Evolutionary conservation across 1,140 invertebrate genomes (phyloP).

Genomic region (Drosophila nigrodunni): DNA sequence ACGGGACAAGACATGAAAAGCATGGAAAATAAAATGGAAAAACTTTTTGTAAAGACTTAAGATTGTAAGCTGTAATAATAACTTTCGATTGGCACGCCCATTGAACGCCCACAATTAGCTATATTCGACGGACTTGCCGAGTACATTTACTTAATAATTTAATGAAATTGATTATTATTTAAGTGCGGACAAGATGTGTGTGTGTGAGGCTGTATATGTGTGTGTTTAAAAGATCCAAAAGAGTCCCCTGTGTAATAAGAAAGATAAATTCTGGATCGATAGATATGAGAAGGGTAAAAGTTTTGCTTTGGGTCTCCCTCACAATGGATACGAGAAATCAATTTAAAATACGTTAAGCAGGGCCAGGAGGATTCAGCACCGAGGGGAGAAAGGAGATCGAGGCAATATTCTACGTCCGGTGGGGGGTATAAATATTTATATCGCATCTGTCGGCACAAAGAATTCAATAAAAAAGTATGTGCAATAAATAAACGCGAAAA

Average conservation of each 20-base stretch:
- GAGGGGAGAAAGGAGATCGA: slow-evolving; percentile 3
- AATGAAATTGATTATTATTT: slow-evolving; percentile 83
- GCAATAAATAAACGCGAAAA: slow-evolving; percentile 73
- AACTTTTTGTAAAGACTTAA: slow-evolving; percentile 60
- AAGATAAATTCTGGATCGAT: slow-evolving; percentile 56
- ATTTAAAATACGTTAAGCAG: slow-evolving; percentile 73
- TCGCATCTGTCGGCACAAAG: slow-evolving; percentile 59
- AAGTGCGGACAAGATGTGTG: slow-evolving; percentile 63
- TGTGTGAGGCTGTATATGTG: slow-evolving; percentile 7
- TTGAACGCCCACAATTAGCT: slow-evolving; percentile 68
- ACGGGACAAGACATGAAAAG: not conserved
- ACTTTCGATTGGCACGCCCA: slow-evolving; percentile 36
- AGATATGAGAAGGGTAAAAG: slow-evolving; percentile 26
- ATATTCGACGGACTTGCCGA: slow-evolving; percentile 14
- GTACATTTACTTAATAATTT: slow-evolving; percentile 72
- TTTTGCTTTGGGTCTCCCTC: slow-evolving; percentile 42
- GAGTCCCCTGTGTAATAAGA: slow-evolving; percentile 48
- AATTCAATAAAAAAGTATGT: slow-evolving; percentile 81
- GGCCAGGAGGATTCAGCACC: not conserved
- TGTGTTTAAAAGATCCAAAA: slow-evolving; percentile 41
- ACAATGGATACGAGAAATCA: slow-evolving; percentile 73
- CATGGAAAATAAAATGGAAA: slow-evolving; percentile 55
- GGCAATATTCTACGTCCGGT: slow-evolving; percentile 68
- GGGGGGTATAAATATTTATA: slow-evolving; percentile 75
- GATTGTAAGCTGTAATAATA: slow-evolving; percentile 50